Evolutionary conservation across 2,888 invertebrate genomes (phyloP).

Genomic region (Drosophila gaucha): DNA sequence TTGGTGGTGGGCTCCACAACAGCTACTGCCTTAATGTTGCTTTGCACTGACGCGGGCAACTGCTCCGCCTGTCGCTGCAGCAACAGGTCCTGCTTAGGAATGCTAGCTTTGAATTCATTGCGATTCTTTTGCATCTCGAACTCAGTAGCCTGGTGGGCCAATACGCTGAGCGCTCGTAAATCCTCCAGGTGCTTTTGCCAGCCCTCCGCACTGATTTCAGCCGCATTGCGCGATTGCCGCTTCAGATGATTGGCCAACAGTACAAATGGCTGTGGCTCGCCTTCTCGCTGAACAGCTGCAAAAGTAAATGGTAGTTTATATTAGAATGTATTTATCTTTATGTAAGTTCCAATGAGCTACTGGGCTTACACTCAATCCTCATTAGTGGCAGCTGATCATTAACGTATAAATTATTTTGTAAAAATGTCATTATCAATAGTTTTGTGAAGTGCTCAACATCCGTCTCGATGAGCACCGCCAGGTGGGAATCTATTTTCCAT

Average conservation of each 20-base stretch:
- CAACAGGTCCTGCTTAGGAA: slow-evolving; percentile 81
- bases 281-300: slow-evolving; percentile 87
- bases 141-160: slow-evolving; percentile 84
- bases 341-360: slow-evolving; percentile 1
- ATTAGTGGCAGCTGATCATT: slow-evolving; percentile 91
- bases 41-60: slow-evolving; percentile 16
- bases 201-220: slow-evolving; percentile 72
- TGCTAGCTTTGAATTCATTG: slow-evolving; percentile 79
- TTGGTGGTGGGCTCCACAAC: slow-evolving; percentile 60
- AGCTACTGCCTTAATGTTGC: slow-evolving; percentile 50
- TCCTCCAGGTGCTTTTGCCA: slow-evolving; percentile 84
- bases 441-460: slow-evolving; percentile 90
- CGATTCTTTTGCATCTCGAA: slow-evolving; percentile 83
- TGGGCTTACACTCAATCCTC: slow-evolving; percentile 90
- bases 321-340: slow-evolving; percentile 9
- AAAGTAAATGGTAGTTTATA: neutral
- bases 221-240: slow-evolving; percentile 82
- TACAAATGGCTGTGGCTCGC: slow-evolving; percentile 86
- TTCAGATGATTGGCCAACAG: slow-evolving; percentile 84
- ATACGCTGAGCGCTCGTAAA: slow-evolving; percentile 80
- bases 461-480: slow-evolving; percentile 91
- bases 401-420: slow-evolving; percentile 89
- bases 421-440: slow-evolving; percentile 89
- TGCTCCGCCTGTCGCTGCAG: slow-evolving; percentile 54
- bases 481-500: slow-evolving; percentile 91